Base-by-base conservation (phyloP, 2,797 vertebrate genomes). In the Protosalanx chinensis region DNA sequence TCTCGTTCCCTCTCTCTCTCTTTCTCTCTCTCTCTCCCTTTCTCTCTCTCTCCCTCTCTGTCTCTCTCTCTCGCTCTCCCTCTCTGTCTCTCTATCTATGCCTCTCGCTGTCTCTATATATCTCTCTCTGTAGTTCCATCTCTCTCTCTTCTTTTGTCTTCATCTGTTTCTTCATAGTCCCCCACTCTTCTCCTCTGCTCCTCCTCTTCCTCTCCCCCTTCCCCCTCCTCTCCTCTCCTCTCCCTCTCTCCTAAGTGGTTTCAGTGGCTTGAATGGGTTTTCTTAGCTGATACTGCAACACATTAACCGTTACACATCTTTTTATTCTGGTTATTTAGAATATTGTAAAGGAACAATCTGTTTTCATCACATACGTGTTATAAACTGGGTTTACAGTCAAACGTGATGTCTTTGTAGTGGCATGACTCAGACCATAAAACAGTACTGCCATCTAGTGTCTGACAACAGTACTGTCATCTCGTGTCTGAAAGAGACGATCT, bases 1-100 rank as follows among this genome's bases (percentile, higher is more conserved):
- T n/a, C n/a, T n/a, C n/a, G n/a, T n/a, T n/a, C n/a, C n/a, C n/a
- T 64, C 70, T 12, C 53, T 57, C 8, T 76, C 68, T 80, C 18
- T 64, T 16, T 56, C 71, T n/a, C 70, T 65, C 76, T 90, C 87
- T 88, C 85, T 12, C 23, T 27, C 23, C 1, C 23, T 27, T 1
- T 27, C 23, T 1, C 23, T 27, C 23, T 27, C 1, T 27, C 23
- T 27, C 23, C 1, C 23, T 27, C 23, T 27, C 23, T 27, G 1
- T 27, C 23, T 27, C 23, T 27, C 23, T 27, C 23, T 27, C 23
- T 27, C 23, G 1, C 23, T 27, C 23, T 27, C 23, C 1, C 23
- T 27, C 23, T 27, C 23, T 27, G 23, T 27, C 23, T 27, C 23
- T 27, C 23, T 27, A 1, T 27, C 23, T 27, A 27, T 27, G 23